Percentiles rank a stretch among this genome's conserved stretches.
These are phyloP conservation scores for Hetaerina americana DNA, from an alignment of 1,140 invertebrate genomes.

Conservation along the genomic window DNA sequence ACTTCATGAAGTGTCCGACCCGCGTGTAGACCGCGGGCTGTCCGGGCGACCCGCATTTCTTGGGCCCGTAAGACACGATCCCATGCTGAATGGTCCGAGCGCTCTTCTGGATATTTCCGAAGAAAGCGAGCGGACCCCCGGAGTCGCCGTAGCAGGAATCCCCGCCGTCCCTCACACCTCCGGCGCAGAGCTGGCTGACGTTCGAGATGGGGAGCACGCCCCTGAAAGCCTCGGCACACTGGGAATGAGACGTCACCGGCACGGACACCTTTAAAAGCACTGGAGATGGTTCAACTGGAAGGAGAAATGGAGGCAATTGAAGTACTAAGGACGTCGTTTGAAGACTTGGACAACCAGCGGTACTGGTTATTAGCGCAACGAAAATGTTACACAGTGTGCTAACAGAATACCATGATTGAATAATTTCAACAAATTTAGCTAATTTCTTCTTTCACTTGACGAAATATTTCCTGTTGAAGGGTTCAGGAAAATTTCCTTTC, in stretches of 20 bases:
- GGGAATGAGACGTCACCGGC: neutral
- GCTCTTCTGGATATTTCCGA: neutral
- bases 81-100: conserved; percentile 30
- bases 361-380: too few relatives aligned
- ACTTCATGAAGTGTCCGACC: conserved; percentile 49
- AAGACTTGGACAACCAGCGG: too few relatives aligned
- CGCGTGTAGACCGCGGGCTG: conserved; percentile 67
- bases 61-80: conserved; percentile 40
- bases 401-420: too few relatives aligned
- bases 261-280: neutral
- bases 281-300: neutral
- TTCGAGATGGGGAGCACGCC: conserved; percentile 15
- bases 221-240: neutral
- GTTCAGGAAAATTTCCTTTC: too few relatives aligned
- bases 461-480: too few relatives aligned
- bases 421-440: too few relatives aligned
- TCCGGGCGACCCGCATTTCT: conserved; percentile 45
- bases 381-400: too few relatives aligned
- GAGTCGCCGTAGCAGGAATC: conserved; percentile 62
- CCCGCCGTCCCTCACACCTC: conserved; percentile 32
- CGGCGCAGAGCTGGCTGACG: conserved; percentile 44
- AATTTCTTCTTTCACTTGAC: too few relatives aligned
- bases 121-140: conserved; percentile 46
- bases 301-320: too few relatives aligned
- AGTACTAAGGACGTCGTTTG: too few relatives aligned